Conservation (phyloP, 2,797 vertebrate species). For the Poeciliopsis turneri region DNA sequence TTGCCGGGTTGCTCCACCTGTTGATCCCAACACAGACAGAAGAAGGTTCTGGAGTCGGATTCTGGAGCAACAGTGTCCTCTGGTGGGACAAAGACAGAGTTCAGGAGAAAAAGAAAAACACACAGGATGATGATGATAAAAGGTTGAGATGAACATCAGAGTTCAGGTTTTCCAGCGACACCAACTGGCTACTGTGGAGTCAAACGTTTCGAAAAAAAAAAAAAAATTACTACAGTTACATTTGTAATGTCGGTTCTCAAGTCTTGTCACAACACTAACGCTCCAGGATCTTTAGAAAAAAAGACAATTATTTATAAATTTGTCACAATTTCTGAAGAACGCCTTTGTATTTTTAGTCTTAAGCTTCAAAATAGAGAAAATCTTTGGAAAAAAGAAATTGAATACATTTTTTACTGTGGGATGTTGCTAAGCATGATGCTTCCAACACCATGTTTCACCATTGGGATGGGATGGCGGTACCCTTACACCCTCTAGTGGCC, state of each 20-base stretch:
- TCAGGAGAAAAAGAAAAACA: background rate
- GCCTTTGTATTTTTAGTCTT: background rate
- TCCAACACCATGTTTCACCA: background rate
- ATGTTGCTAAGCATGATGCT: background rate
- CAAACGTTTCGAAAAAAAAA: background rate
- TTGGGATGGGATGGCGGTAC: background rate
- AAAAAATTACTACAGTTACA: background rate
- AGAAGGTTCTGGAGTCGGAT: constrained; percentile 1
- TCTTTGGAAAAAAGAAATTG: background rate
- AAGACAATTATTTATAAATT: background rate
- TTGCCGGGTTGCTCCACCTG: constrained; percentile 60
- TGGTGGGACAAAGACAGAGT: constrained; percentile 41
- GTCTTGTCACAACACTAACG: too few relatives aligned
- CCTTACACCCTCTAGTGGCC: background rate
- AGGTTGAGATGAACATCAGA: too few relatives aligned
- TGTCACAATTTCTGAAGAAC: background rate
- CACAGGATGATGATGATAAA: too few relatives aligned
- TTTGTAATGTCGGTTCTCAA: background rate
- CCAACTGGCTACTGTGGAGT: background rate
- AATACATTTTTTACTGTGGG: background rate
- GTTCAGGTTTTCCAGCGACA: background rate
- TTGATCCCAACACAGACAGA: constrained; percentile 57
- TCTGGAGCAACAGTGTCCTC: constrained; percentile 78
- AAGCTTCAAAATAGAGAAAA: background rate
- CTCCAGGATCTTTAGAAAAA: background rate